Evolutionary conservation across 2,888 invertebrate genomes (phyloP).

Genomic region (Rutpela maculata): DNA sequence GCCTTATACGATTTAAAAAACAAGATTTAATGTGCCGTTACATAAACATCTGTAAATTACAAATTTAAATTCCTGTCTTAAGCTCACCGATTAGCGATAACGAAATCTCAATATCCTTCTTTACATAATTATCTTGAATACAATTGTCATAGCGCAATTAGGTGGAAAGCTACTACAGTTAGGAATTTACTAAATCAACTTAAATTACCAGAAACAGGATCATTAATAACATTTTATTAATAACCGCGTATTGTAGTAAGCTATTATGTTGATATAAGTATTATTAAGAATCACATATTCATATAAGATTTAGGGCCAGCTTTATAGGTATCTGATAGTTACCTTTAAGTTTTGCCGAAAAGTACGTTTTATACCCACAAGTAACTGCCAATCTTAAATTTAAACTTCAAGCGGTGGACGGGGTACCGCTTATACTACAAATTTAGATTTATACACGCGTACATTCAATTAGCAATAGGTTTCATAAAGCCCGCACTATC

Average conservation of each 20-base stretch:
- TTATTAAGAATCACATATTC: background rate
- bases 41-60: conserved; percentile 51
- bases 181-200: conserved; percentile 35
- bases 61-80: conserved; percentile 49
- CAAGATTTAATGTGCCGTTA: conserved; percentile 46
- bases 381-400: too few species aligned
- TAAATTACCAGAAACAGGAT: background rate
- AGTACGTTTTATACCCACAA: too few species aligned
- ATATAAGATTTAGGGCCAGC: background rate
- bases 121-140: conserved; percentile 46
- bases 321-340: too few species aligned
- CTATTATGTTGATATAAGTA: background rate
- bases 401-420: too few species aligned
- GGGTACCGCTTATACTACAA: too few species aligned
- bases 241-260: background rate
- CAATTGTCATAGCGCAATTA: conserved; percentile 47
- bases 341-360: too few species aligned
- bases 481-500: too few species aligned
- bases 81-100: conserved; percentile 32
- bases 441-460: too few species aligned
- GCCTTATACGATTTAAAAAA: conserved; percentile 45
- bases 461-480: too few species aligned
- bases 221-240: background rate
- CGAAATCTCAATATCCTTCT: conserved; percentile 40
- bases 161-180: conserved; percentile 37